Evolutionary conservation across 2,797 vertebrate species (phyloP), one percentile per base, ranked within the genome.

Genomic region (Tragopan temminckii): DNA sequence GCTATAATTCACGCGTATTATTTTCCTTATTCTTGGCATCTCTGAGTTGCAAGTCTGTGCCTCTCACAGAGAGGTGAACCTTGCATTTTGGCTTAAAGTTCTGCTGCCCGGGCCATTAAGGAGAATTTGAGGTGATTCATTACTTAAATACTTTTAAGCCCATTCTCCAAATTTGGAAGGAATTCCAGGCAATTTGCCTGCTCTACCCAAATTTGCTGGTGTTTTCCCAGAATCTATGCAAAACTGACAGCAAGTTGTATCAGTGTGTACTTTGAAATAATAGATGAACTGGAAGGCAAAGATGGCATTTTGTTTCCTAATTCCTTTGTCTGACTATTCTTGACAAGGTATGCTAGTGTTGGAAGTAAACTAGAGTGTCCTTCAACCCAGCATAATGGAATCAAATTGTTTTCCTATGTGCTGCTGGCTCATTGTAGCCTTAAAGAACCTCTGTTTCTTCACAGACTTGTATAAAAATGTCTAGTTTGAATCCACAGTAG

Each of bases 1-100:
- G 62, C 89, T 85, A 52, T 67, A 90, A 94, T 80, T 55, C 69
- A 91, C 1, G 1, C 29, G 70, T 71, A 74, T 69, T 82, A 63
- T 97, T 97, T 95, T 90, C 92, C 84, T 91, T 57, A 16, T 84
- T 66, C 87, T 62, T 94, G 85, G 89, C 94, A 83, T 33, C 80
- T 81, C 78, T 9, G 52, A 89, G 74, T 80, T 94, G 93, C 94
- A 90, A 86, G 93, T 95, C 79, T 93, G 71, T 88, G 86, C 85
- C 83, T 80, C 84, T 96, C 86, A 9, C 93, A 84, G 64, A 81
- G 75, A 96, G 86, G 84, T 95, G 96, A 98, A 96, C 95, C 96
- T 85, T 96, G 93, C 79, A 42, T 85, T 70, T 85, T 84, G 77
- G 77, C 83, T 90, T 61, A 53, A 84, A 94, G 92, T 33, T 4